Conservation (phyloP, 2,888 invertebrate species). For the Ichneumoninae sp. region DNA sequence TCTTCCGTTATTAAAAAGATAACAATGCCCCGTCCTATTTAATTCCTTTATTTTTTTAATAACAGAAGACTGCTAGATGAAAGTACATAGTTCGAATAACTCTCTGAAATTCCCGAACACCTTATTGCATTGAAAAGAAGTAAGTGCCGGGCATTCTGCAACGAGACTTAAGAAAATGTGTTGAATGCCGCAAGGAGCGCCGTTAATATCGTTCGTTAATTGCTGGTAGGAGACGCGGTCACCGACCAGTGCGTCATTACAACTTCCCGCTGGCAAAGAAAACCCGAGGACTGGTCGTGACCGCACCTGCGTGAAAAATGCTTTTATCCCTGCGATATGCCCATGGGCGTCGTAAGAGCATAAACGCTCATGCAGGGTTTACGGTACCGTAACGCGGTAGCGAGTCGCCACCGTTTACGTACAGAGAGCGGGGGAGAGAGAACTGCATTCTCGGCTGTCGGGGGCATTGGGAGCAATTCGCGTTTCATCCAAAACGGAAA, state of each 20-base stretch:
- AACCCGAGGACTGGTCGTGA: conserved; percentile 16
- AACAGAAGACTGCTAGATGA: not conserved
- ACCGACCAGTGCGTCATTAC: conserved; percentile 7
- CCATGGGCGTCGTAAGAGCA: conserved; percentile 9
- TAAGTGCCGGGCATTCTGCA: not conserved
- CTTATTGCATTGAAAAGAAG: not conserved
- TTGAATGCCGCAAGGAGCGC: not conserved
- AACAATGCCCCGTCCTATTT: not conserved
- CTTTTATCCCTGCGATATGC: conserved; percentile 31
- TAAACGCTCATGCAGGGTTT: conserved; percentile 11
- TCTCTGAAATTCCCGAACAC: not conserved
- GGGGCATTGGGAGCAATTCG: conserved; percentile 35
- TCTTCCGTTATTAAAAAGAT: not conserved
- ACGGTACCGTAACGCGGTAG: conserved; percentile 3
- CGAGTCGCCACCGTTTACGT: not conserved
- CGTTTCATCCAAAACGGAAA: conserved; percentile 57
- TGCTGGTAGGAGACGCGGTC: conserved; percentile 7
- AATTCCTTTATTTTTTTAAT: not conserved
- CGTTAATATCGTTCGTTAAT: conserved; percentile 7
- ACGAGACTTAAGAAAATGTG: conserved; percentile 1
- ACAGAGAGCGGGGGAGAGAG: conserved; percentile 9
- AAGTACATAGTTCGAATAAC: not conserved
- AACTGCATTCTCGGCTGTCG: conserved; percentile 13
- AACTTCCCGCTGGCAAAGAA: not conserved
- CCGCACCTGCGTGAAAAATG: conserved; percentile 58